Conservation (phyloP, 2,113 vertebrate genomes). For the Todiramphus saurophagus region DNA sequence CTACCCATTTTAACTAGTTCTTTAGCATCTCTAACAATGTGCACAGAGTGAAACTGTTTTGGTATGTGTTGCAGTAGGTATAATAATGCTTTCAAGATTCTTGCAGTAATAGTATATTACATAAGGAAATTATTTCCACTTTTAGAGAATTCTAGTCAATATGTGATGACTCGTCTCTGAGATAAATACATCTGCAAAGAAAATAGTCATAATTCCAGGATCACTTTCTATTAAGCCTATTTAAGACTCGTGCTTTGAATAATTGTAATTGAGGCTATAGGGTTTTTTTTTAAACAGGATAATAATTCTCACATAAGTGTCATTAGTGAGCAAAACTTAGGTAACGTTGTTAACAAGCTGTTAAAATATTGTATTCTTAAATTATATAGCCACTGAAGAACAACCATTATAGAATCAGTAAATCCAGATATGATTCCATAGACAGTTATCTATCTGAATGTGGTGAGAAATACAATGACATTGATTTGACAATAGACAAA, state of each 20-base stretch:
- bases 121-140: not conserved
- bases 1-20: not conserved
- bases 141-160: not conserved
- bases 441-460: conserved; percentile 97
- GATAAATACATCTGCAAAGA: not conserved
- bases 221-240: not conserved
- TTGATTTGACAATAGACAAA: conserved; percentile 92
- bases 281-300: conserved; percentile 8
- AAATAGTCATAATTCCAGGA: not conserved
- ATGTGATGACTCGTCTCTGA: not conserved
- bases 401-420: conserved; percentile 92
- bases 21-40: not conserved
- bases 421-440: conserved; percentile 98
- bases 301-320: conserved; percentile 47
- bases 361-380: conserved; percentile 70
- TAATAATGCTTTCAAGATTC: not conserved
- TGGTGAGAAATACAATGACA: conserved; percentile 97
- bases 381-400: conserved; percentile 90
- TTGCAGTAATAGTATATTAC: not conserved
- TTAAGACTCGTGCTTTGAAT: not conserved
- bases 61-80: not conserved
- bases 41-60: not conserved
- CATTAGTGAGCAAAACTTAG: conserved; percentile 53
- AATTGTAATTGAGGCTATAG: not conserved
- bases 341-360: conserved; percentile 62